Conservation (phyloP, 2,888 invertebrate species). For the Cylindroiulus punctatus region DNA sequence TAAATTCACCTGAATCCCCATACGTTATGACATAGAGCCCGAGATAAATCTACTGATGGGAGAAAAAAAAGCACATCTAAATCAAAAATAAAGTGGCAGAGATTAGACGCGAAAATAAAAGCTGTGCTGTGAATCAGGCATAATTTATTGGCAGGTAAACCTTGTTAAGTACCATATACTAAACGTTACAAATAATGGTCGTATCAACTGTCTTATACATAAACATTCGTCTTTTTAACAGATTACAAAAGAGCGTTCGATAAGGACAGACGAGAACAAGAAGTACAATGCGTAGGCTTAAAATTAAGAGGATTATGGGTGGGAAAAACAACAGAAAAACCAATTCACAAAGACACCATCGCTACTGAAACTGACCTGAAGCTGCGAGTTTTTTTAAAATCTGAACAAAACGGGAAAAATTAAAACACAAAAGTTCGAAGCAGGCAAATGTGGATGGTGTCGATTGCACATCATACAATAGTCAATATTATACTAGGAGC, state of each 20-base stretch:
- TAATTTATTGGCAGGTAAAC: conserved; percentile 53
- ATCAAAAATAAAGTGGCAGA: background rate
- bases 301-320: background rate
- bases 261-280: conserved; percentile 23
- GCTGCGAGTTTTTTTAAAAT: conserved; percentile 21
- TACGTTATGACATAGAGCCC: background rate
- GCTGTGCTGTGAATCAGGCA: conserved; percentile 25
- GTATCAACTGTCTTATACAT: conserved; percentile 47
- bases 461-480: conserved; percentile 30
- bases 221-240: conserved; percentile 48
- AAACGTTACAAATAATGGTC: conserved; percentile 50
- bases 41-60: background rate
- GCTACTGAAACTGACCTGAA: background rate
- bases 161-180: conserved; percentile 52
- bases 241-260: conserved; percentile 35
- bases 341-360: conserved; percentile 45
- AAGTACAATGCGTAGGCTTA: conserved; percentile 23
- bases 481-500: background rate
- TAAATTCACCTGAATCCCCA: background rate
- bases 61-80: background rate
- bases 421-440: conserved; percentile 25
- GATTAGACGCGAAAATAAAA: conserved; percentile 10
- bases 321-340: background rate
- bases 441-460: conserved; percentile 44
- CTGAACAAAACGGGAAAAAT: background rate